Percentiles rank a stretch among this genome's conserved stretches.
These are phyloP conservation scores for Macquaria australasica DNA, from an alignment of 2,113 vertebrate genomes.

Conservation along the genomic window DNA sequence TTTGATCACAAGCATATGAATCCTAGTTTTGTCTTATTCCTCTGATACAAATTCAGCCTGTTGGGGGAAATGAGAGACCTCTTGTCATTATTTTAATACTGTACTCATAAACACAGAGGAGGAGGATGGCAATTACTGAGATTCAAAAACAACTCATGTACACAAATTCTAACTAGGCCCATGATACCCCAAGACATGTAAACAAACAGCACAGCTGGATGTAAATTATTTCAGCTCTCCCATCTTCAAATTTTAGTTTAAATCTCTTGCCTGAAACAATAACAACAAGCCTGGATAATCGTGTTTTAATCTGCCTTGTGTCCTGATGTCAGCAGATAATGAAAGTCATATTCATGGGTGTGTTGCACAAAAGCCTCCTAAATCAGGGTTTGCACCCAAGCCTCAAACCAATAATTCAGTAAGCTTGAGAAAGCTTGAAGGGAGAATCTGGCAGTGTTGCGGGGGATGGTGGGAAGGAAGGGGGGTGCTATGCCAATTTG, in stretches of 20 bases:
- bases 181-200: constrained; percentile 71
- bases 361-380: constrained; percentile 53
- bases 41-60: constrained; percentile 28
- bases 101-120: constrained; percentile 60
- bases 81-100: constrained; percentile 59
- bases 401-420: constrained; percentile 50
- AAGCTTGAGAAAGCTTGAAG: constrained; percentile 61
- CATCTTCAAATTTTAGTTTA: constrained; percentile 61
- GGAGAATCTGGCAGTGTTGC: constrained; percentile 50
- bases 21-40: constrained; percentile 26
- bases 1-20: constrained; percentile 4
- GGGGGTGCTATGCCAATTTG: constrained; percentile 45
- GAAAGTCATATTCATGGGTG: constrained; percentile 65
- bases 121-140: constrained; percentile 71
- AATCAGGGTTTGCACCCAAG: constrained; percentile 50
- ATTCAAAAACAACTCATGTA: constrained; percentile 69
- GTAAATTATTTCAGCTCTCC: constrained; percentile 69
- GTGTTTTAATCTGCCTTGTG: constrained; percentile 73
- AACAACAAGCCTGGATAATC: constrained; percentile 67
- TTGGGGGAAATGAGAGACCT: constrained; percentile 20
- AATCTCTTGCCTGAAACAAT: constrained; percentile 73
- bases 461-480: constrained; percentile 18
- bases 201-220: constrained; percentile 79
- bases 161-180: constrained; percentile 71
- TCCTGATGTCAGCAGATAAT: constrained; percentile 72